Evolutionary conservation across 64 coral and sea anemone genomes (phyloP).

Genomic region (Stichodactyla helianthus): DNA sequence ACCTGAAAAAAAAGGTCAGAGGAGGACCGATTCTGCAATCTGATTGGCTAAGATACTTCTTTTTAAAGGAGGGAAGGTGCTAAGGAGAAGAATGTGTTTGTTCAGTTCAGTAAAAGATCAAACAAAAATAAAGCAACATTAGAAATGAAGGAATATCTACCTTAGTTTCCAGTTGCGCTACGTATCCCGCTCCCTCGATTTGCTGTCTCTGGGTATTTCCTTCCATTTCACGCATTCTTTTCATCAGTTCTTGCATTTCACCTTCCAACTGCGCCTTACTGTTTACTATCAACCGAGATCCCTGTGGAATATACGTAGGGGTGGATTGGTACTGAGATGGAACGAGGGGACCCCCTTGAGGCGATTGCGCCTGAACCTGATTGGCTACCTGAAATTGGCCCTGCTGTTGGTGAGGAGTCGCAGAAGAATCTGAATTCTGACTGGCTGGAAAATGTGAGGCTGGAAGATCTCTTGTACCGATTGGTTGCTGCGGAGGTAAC

Average conservation of each 20-base stretch:
- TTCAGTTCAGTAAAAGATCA: neutral
- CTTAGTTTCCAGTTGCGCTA: constrained; percentile 74
- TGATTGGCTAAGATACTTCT: too few species aligned
- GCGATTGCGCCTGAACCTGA: neutral
- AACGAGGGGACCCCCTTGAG: neutral
- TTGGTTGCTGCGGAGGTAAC: neutral
- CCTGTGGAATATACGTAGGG: constrained; percentile 11
- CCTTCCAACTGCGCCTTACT: constrained; percentile 65
- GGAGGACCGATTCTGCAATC: too few species aligned
- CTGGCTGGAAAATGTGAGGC: neutral
- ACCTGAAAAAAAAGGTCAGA: constrained; percentile 42
- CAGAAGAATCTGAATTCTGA: neutral
- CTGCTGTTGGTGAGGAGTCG: neutral
- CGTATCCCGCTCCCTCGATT: constrained; percentile 50
- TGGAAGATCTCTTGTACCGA: neutral
- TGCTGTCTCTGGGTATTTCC: constrained; percentile 48
- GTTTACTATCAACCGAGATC: neutral
- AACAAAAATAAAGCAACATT: neutral
- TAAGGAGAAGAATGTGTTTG: too few species aligned
- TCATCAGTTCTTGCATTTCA: constrained; percentile 69
- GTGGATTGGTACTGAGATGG: constrained; percentile 12
- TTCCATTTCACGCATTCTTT: constrained; percentile 70
- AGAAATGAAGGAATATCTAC: constrained; percentile 20
- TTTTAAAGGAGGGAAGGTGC: too few species aligned
- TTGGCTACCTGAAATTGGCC: constrained; percentile 12